Percentiles rank a stretch among this genome's conserved stretches.
Evolutionary conservation across 2,888 invertebrate genomes (phyloP).

Genomic region (Xestia xanthographa): DNA sequence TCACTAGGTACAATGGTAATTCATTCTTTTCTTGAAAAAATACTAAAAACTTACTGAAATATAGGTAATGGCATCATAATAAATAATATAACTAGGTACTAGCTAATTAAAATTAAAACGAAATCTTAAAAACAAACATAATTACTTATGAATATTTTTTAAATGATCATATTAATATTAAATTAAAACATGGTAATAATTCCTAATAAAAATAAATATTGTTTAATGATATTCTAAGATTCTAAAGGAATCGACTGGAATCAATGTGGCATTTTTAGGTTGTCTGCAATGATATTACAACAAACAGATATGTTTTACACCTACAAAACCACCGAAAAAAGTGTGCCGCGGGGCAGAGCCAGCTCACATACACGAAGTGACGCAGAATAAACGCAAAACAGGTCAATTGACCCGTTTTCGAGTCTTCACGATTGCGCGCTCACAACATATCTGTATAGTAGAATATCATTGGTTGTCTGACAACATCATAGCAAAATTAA

Average conservation of each 20-base stretch:
- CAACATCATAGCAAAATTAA: not conserved
- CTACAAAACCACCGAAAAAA: no score
- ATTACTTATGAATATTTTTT: not conserved
- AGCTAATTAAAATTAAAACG: slow-evolving; percentile 15
- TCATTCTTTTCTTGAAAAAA: slow-evolving; percentile 26
- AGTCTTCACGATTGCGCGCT: no score
- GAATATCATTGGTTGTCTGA: no score
- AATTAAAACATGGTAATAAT: not conserved
- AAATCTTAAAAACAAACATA: slow-evolving; percentile 29
- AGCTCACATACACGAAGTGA: no score
- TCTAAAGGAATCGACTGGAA: not conserved
- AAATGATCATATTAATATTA: not conserved
- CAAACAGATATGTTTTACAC: no score
- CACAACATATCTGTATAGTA: no score
- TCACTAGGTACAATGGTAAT: not conserved
- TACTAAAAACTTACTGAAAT: slow-evolving; percentile 31
- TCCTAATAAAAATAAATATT: not conserved
- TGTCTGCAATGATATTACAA: no score
- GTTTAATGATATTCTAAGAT: not conserved
- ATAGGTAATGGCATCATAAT: slow-evolving; percentile 1
- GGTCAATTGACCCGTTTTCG: no score
- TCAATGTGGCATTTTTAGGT: not conserved
- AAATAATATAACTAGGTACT: slow-evolving; percentile 14
- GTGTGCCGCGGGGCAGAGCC: no score
- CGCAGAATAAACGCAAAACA: no score